phyloP scores from a whole-genome alignment of 2,888 invertebrate genomes.

The Lissonota sp. region DNA sequence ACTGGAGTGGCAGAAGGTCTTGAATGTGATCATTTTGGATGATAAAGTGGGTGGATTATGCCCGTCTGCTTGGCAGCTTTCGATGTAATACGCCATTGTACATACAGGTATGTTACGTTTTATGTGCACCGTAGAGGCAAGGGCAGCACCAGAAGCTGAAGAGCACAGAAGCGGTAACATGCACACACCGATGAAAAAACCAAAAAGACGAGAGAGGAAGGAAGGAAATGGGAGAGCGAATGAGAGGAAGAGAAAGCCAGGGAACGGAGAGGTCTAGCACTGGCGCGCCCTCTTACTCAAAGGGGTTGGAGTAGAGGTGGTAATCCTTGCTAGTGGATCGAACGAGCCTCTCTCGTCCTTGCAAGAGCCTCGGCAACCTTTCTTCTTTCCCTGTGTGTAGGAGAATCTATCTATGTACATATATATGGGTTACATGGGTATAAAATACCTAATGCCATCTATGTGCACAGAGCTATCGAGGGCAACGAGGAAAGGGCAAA shows the following conservation, averaged over 20 bases:
- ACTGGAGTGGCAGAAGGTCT: background rate
- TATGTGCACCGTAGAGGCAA: slow-evolving; percentile 3
- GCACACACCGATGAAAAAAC: background rate
- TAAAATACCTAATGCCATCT: background rate
- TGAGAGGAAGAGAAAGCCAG: slow-evolving; percentile 34
- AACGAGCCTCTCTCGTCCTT: slow-evolving; percentile 61
- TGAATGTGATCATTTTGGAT: background rate
- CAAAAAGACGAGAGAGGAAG: slow-evolving; percentile 20
- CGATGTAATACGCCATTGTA: background rate
- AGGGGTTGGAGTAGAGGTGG: slow-evolving; percentile 57
- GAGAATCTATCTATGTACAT: slow-evolving; percentile 1
- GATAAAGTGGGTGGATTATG: too few species aligned
- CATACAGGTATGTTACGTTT: background rate
- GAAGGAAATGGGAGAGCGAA: slow-evolving; percentile 9
- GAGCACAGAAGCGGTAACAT: slow-evolving; percentile 5
- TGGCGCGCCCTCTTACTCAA: slow-evolving; percentile 46
- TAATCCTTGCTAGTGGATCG: slow-evolving; percentile 61
- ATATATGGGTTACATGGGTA: background rate
- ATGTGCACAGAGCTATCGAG: slow-evolving; percentile 9
- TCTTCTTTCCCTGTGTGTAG: slow-evolving; percentile 28
- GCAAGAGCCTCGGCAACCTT: slow-evolving; percentile 36
- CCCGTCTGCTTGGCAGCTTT: too few species aligned
- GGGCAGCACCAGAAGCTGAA: slow-evolving; percentile 10
- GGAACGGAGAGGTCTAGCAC: slow-evolving; percentile 38
- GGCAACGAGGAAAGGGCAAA: slow-evolving; percentile 42